phyloP scores from a whole-genome alignment of 2,113 vertebrate species.

The Azemiops feae region DNA sequence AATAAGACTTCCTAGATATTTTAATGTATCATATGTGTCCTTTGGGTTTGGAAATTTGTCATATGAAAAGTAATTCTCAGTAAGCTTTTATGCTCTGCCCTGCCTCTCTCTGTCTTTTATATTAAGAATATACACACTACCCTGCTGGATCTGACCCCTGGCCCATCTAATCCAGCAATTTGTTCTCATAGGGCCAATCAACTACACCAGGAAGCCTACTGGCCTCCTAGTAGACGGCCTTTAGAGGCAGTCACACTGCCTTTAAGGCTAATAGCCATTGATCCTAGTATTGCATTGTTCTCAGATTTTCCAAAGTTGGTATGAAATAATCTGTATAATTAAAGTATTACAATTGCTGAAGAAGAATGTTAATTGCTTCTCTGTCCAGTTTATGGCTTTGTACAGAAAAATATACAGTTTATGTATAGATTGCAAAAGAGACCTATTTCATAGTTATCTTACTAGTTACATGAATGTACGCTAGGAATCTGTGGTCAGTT shows the following conservation, averaged over 20 bases:
- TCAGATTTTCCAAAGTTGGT: neutral
- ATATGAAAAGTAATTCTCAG: neutral
- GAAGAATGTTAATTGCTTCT: neutral
- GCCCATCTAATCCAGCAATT: neutral
- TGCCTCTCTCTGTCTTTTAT: neutral
- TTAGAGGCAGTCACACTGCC: neutral
- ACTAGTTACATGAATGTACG: neutral
- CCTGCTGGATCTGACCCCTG: neutral
- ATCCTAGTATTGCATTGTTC: neutral
- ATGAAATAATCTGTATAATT: neutral
- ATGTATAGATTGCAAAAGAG: neutral
- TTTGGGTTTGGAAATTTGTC: neutral
- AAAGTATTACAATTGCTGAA: neutral
- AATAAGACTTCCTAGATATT: neutral
- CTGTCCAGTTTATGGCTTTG: neutral
- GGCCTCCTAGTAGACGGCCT: neutral
- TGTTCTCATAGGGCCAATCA: neutral
- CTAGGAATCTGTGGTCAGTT: neutral
- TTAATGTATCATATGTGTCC: neutral
- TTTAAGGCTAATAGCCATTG: neutral
- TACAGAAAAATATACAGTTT: neutral
- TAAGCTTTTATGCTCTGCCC: neutral
- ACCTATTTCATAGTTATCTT: neutral
- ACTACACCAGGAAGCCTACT: neutral
- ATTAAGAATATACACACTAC: neutral